Evolutionary conservation across 2,888 invertebrate genomes (phyloP).

Genomic region (Mesorhabditis belari): DNA sequence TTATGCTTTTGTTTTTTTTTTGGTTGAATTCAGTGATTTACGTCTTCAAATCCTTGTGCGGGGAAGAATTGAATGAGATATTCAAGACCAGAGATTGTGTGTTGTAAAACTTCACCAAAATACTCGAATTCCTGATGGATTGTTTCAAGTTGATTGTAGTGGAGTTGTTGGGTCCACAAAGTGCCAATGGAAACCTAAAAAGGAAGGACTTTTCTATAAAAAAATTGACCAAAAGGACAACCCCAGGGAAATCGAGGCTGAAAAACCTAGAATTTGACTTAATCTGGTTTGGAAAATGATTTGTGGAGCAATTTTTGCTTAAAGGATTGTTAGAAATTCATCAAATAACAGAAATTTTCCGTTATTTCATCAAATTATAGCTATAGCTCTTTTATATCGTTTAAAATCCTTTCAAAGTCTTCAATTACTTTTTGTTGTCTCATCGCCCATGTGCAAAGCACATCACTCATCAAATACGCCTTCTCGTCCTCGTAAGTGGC

Average conservation of each 20-base stretch:
- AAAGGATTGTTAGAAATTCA: too few species aligned
- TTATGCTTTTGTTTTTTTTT: too few species aligned
- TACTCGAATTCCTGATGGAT: conserved; percentile 52
- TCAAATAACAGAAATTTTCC: too few species aligned
- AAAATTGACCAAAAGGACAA: neutral
- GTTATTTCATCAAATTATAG: too few species aligned
- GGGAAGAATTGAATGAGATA: conserved; percentile 46
- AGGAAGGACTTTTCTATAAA: neutral
- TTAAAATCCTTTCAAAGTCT: neutral
- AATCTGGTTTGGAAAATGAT: neutral
- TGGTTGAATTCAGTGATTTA: neutral
- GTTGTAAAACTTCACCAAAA: conserved; percentile 50
- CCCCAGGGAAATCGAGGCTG: neutral
- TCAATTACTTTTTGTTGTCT: conserved; percentile 40
- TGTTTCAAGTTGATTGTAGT: conserved; percentile 42
- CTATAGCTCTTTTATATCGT: neutral
- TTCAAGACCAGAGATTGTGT: conserved; percentile 45
- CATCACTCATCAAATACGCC: conserved; percentile 50
- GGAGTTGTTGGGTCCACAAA: conserved; percentile 47
- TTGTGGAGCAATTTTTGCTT: too few species aligned
- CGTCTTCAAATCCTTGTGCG: conserved; percentile 43
- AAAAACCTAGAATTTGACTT: neutral
- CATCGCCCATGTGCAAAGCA: conserved; percentile 48
- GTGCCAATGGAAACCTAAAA: conserved; percentile 40
- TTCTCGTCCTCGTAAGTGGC: conserved; percentile 48